Conservation (phyloP, 2,797 vertebrate genomes). For the Arctocebus calabarensis region DNA sequence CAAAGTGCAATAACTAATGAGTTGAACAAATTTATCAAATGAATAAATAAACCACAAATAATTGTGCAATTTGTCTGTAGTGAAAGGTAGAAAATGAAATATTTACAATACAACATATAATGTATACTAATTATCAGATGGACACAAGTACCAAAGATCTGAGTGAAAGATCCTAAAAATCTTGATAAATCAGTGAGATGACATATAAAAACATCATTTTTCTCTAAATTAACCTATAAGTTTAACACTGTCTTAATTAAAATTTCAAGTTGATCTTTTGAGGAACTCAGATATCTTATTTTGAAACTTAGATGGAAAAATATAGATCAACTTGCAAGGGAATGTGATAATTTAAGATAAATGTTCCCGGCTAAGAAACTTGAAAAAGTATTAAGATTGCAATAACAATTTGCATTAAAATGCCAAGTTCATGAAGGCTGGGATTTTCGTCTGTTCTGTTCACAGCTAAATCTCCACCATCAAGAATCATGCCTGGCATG, state of each 20-base stretch:
- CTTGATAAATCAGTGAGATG: not conserved
- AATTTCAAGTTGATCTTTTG: not conserved
- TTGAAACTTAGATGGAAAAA: not conserved
- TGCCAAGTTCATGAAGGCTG: not conserved
- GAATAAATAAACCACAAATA: constrained; percentile 8
- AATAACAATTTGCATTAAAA: not conserved
- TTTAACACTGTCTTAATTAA: not conserved
- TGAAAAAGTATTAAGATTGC: not conserved
- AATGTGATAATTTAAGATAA: no score
- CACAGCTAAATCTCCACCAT: not conserved
- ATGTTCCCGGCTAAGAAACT: not conserved
- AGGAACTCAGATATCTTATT: not conserved
- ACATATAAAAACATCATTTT: not conserved
- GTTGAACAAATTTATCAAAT: not conserved
- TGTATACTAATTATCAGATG: not conserved
- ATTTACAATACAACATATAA: not conserved
- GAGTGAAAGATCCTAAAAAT: not conserved
- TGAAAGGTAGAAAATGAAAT: constrained; percentile 7
- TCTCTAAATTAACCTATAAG: not conserved
- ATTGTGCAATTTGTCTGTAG: not conserved
- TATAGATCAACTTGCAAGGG: not conserved
- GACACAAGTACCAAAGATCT: not conserved
- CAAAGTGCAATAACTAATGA: not conserved
- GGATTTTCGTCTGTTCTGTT: not conserved
- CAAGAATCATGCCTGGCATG: fast-evolving